These are phyloP conservation scores for Drosophila prolongata DNA, from an alignment of 2,888 invertebrate genomes.

Conservation along the genomic window DNA sequence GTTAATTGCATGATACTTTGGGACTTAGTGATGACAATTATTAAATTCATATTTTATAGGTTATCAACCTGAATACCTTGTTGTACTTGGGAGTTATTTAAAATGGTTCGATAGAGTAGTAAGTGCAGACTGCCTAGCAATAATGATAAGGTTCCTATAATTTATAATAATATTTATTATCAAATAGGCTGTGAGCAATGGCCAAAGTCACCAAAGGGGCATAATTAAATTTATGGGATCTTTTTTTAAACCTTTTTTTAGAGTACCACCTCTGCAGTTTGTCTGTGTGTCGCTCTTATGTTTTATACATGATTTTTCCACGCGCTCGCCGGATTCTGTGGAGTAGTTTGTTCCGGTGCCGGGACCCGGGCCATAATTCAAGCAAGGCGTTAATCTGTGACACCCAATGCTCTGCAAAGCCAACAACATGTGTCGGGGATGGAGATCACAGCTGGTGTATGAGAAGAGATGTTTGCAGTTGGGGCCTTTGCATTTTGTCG, in stretches of 20 bases:
- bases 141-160: too few relatives aligned
- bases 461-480: conserved; percentile 21
- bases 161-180: too few relatives aligned
- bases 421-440: conserved; percentile 43
- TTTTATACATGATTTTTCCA: conserved; percentile 73
- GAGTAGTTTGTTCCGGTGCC: conserved; percentile 48
- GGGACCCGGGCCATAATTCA: conserved; percentile 64
- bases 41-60: too few relatives aligned
- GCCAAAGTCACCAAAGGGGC: too few relatives aligned
- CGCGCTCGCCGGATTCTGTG: conserved; percentile 52
- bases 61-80: too few relatives aligned
- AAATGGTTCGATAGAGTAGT: too few relatives aligned
- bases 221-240: too few relatives aligned
- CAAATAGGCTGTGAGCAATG: too few relatives aligned
- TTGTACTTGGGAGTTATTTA: too few relatives aligned
- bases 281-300: conserved; percentile 66
- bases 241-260: not conserved
- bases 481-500: conserved; percentile 52
- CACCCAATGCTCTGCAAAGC: conserved; percentile 59
- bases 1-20: too few relatives aligned
- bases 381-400: conserved; percentile 71
- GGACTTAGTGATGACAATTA: too few relatives aligned
- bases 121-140: too few relatives aligned
- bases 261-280: conserved; percentile 26
- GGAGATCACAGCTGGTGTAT: conserved; percentile 7